These are phyloP conservation scores for Drosophila sp. DNA, from an alignment of 1,140 invertebrate genomes.

Conservation along the genomic window DNA sequence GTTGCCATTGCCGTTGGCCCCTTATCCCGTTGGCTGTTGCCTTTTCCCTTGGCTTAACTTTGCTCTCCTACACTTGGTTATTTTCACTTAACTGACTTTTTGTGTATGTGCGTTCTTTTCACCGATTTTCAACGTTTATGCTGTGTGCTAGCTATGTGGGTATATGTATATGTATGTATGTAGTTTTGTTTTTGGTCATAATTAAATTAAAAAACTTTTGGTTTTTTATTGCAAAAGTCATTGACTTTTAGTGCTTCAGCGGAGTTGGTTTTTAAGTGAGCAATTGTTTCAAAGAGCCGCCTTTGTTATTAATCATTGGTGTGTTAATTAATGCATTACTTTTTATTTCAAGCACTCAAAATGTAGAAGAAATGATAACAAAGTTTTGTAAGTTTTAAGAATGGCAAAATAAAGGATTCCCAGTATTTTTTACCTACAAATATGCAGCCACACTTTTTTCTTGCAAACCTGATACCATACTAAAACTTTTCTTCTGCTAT, in stretches of 20 bases:
- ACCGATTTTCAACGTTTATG: constrained; percentile 55
- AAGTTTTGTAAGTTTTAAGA: neutral
- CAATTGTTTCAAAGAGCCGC: constrained; percentile 39
- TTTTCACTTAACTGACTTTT: constrained; percentile 53
- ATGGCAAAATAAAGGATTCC: neutral
- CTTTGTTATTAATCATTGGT: constrained; percentile 8
- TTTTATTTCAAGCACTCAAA: neutral
- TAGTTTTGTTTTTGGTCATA: constrained; percentile 45
- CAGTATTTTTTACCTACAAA: too few relatives aligned
- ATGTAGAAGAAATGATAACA: neutral
- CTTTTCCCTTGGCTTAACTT: constrained; percentile 39
- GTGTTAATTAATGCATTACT: neutral
- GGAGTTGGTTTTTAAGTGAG: constrained; percentile 6
- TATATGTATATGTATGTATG: constrained; percentile 28
- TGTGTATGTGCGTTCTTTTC: constrained; percentile 65
- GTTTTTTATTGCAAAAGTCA: constrained; percentile 56
- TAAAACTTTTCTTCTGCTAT: too few relatives aligned
- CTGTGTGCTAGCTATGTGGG: constrained; percentile 34
- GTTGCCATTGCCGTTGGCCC: constrained; percentile 25
- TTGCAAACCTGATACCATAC: too few relatives aligned
- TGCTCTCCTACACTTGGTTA: constrained; percentile 35
- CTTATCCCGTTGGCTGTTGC: neutral
- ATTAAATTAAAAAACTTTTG: constrained; percentile 71
- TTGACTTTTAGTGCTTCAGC: constrained; percentile 49
- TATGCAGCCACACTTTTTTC: too few relatives aligned